These are phyloP conservation scores for Phrynosoma blainvillii DNA, from an alignment of 2,113 vertebrate species.

Conservation along the genomic window DNA sequence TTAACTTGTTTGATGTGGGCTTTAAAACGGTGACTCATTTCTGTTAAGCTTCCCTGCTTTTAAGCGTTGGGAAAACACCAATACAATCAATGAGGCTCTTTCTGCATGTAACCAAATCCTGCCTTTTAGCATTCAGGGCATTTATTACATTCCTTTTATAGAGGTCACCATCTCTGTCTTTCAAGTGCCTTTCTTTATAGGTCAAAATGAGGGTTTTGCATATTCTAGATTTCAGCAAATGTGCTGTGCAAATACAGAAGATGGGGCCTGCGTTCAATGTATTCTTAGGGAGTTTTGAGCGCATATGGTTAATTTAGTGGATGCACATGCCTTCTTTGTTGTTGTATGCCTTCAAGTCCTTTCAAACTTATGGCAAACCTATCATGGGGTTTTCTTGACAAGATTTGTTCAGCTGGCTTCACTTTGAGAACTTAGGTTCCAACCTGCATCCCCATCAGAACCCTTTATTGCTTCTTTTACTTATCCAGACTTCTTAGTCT, in stretches of 20 bases:
- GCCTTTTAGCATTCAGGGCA: background rate
- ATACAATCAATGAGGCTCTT: conserved; percentile 1
- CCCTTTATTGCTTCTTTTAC: no score
- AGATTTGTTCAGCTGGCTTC: no score
- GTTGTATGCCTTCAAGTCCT: no score
- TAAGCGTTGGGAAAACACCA: conserved; percentile 13
- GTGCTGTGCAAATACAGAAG: background rate
- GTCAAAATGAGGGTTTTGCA: background rate
- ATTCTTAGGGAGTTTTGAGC: no score
- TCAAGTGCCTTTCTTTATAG: background rate
- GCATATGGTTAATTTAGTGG: no score
- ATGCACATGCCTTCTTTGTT: no score
- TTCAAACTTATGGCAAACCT: no score
- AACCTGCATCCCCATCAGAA: no score
- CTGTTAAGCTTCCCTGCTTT: conserved; percentile 49
- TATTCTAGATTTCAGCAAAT: background rate
- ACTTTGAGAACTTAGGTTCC: background rate
- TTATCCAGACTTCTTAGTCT: no score
- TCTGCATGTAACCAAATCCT: background rate
- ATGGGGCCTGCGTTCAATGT: background rate
- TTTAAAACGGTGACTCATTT: conserved; percentile 51
- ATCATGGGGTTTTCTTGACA: no score
- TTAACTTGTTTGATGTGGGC: conserved; percentile 68
- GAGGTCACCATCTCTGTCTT: background rate
- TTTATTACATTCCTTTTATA: background rate